phyloP scores from a whole-genome alignment of 2,888 invertebrate genomes.

The Nemoura dubitans region DNA sequence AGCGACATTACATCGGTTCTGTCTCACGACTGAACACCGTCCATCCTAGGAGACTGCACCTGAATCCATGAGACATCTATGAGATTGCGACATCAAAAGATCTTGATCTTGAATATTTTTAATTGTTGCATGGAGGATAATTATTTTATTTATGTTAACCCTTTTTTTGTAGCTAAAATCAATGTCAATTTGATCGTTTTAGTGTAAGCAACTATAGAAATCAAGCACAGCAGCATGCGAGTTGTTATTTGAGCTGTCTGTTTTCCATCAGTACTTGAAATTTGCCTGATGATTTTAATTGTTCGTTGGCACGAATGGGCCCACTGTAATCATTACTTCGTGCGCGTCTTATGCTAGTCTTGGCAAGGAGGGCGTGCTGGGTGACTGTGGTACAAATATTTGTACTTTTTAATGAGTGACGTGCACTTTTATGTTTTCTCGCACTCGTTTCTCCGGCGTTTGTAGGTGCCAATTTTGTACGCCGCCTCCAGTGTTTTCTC shows the following conservation, averaged over 20 bases:
- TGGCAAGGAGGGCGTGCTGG: not conserved
- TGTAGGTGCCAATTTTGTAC: not conserved
- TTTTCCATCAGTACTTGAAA: not conserved
- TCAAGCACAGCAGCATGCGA: no score
- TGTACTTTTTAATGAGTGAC: not conserved
- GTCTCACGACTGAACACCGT: no score
- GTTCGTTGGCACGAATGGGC: not conserved
- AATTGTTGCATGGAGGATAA: no score
- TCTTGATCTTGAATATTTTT: no score
- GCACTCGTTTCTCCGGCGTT: not conserved
- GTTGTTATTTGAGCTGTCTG: no score
- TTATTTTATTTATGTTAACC: no score
- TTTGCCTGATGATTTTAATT: not conserved
- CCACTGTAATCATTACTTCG: not conserved
- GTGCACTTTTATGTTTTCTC: not conserved
- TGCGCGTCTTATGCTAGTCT: not conserved
- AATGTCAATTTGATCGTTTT: no score
- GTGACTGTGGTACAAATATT: slow-evolving; percentile 4
- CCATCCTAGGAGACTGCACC: no score
- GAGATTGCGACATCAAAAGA: no score
- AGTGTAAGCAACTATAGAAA: no score
- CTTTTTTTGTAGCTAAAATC: no score
- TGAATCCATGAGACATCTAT: no score
- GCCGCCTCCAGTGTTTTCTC: not conserved
- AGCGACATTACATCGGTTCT: not conserved